phyloP scores from a whole-genome alignment of 2,797 vertebrate genomes.

The Capromys pilorides region DNA sequence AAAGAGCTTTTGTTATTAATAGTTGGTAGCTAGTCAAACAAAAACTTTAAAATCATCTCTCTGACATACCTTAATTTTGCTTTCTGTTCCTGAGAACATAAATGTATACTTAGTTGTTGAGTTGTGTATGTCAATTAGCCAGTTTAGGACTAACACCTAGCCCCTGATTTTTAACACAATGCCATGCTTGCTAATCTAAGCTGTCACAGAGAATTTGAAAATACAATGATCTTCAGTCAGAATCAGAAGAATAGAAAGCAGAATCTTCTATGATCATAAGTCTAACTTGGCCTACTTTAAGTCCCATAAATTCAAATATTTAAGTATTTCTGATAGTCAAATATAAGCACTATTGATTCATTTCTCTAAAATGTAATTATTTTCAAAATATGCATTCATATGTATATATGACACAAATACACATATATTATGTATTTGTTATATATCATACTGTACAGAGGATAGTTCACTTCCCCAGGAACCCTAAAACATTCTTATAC shows the following conservation, averaged over 20 bases:
- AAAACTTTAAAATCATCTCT: conserved; percentile 26
- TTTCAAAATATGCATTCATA: neutral
- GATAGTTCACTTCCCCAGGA: neutral
- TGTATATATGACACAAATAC: neutral
- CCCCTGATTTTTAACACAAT: neutral
- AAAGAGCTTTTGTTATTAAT: neutral
- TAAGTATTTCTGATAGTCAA: conserved; percentile 38
- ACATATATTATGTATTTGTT: neutral
- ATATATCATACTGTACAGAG: neutral
- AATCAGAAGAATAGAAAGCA: neutral
- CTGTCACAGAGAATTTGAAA: conserved; percentile 6
- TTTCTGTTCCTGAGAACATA: conserved; percentile 22
- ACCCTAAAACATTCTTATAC: neutral
- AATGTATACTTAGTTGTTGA: neutral
- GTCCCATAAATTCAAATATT: neutral
- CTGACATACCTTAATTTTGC: conserved; percentile 11
- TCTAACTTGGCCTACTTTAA: conserved; percentile 7
- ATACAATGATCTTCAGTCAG: conserved; percentile 46
- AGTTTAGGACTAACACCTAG: neutral
- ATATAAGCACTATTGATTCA: conserved; percentile 29
- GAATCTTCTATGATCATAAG: conserved; percentile 11
- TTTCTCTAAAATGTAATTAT: conserved; percentile 41
- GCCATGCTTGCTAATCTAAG: neutral
- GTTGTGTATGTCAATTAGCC: neutral
- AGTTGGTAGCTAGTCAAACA: neutral